phyloP scores from a whole-genome alignment of 2,113 vertebrate genomes.

The Ellobius talpinus region DNA sequence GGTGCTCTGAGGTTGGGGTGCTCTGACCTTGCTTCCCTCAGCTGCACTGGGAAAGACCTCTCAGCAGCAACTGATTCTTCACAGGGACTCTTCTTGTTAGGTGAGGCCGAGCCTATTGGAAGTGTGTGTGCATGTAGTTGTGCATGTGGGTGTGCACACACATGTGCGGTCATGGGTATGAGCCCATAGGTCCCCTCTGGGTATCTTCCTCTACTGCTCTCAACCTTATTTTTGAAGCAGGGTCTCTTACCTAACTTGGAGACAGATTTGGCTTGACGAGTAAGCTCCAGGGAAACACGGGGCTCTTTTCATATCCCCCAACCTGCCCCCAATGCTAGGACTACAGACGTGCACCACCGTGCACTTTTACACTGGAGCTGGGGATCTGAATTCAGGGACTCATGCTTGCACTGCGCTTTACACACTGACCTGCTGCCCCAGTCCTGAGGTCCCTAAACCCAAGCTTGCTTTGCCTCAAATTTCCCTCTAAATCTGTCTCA shows the following conservation, averaged over 20 bases:
- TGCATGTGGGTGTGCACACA: rapidly evolving
- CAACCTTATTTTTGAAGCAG: background rate
- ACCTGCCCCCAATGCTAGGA: background rate
- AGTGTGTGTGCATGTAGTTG: background rate
- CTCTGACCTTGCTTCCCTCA: too few species aligned
- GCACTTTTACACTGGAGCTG: background rate
- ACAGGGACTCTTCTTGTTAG: too few species aligned
- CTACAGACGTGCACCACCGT: background rate
- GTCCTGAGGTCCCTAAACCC: background rate
- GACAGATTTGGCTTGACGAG: background rate
- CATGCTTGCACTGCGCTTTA: background rate
- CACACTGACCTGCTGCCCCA: rapidly evolving
- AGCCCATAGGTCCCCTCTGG: background rate
- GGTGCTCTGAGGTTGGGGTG: background rate
- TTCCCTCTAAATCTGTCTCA: background rate
- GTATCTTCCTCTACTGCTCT: background rate
- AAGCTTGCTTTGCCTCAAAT: background rate
- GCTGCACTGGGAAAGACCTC: background rate
- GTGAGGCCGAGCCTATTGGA: background rate
- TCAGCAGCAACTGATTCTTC: background rate
- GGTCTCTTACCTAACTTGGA: background rate
- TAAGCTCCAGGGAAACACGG: background rate
- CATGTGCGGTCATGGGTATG: background rate
- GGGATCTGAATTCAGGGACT: background rate
- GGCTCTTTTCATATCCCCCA: background rate